Conservation (phyloP, 2,113 vertebrate genomes). For the Brienomyrus brachyistius region DNA sequence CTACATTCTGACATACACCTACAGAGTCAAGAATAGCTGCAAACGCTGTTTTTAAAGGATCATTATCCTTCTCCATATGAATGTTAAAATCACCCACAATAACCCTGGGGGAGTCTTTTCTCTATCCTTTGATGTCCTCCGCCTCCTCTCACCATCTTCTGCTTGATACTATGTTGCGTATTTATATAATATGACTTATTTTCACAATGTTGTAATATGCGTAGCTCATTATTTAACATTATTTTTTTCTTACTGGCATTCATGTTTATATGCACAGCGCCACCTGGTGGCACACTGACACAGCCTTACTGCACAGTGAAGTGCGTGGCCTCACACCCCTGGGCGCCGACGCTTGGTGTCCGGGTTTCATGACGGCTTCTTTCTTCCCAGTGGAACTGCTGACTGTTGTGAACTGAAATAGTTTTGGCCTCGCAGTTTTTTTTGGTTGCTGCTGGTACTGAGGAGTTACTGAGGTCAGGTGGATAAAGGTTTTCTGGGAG, state of each 20-base stretch:
- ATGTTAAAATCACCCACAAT: too few species aligned
- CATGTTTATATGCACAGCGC: neutral
- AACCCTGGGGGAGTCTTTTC: too few species aligned
- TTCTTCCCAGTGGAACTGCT: neutral
- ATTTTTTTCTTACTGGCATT: neutral
- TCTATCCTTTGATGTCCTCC: too few species aligned
- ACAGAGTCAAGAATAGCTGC: too few species aligned
- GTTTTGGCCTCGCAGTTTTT: neutral
- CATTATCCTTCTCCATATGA: too few species aligned
- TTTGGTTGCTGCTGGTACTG: neutral
- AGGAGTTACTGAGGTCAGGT: neutral
- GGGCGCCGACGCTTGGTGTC: neutral
- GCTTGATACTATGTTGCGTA: neutral
- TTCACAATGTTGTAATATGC: neutral
- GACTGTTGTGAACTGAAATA: neutral
- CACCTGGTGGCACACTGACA: neutral
- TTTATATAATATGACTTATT: neutral
- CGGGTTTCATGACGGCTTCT: neutral
- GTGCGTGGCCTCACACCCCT: too few species aligned
- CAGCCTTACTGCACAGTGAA: neutral
- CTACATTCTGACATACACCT: too few species aligned
- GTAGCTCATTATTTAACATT: neutral
- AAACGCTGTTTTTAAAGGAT: too few species aligned
- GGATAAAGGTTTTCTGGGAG: neutral
- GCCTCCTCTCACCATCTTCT: too few species aligned